Base-by-base conservation (phyloP, 2,888 invertebrate genomes). In the Cloeon dipterum region DNA sequence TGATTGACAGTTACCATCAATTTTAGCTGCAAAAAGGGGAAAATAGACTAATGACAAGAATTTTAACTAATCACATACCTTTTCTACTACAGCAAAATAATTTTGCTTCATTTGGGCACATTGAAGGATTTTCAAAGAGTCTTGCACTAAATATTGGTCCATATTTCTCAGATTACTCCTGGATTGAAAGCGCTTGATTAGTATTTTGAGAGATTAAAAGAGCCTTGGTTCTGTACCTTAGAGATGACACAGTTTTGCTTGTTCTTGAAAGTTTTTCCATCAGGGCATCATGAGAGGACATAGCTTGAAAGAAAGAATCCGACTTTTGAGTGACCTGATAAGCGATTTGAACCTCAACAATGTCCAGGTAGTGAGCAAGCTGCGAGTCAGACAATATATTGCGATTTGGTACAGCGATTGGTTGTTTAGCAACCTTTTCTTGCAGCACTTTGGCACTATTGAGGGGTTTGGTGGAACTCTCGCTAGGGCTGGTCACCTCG, bases 221-320 rank as follows among this genome's bases (percentile, higher is more conserved):
- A 38, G n/a, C 3, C 5, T 36, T 33, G 19, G 20, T 26, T 16
- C 2, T 20, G 20, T 42, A 49, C 54, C 85, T 66, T 35, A 85
- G 62, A 34, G 65, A 62, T 50, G 71, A 67, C 20, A 88, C 77
- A 49, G 81, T 76, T 40, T 65, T 67, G 8, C 78, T 70, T 16
- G 88, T 85, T 50, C 73, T 70, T 2, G 75, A 75, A 67, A 98
- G 77, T 52, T 94, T 83, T 46, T 89, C 88, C 74, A 94, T 86
- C 35, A 98, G 77, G 20, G 85, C 81, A 54, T 96, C 93, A 58
- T 98, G 96, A 5, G 94, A 94, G 38, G 93, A 76, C 82, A 98
- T 94, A 1, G 94, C 94, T 57, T 89, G 82, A 54, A 96, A 98
- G 61, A 96, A 98, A 14, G 91, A 91, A 47, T 86, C 86, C 8